These are phyloP conservation scores for Caerostris extrusa DNA, from an alignment of 1,140 invertebrate species.

Conservation along the genomic window DNA sequence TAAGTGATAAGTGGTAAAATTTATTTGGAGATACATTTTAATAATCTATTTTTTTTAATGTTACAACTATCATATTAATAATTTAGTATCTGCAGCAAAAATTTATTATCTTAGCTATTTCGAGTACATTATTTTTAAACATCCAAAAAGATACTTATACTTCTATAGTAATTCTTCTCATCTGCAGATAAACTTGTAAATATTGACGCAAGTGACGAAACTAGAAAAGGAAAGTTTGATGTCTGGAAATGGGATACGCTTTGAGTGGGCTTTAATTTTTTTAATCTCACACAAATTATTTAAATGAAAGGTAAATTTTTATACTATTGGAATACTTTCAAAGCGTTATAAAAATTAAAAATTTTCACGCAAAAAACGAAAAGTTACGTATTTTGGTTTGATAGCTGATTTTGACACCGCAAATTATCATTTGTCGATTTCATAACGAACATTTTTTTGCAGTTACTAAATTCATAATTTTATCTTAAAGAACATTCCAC, in stretches of 20 bases:
- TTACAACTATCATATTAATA: not conserved
- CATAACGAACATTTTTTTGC: too few species aligned
- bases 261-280: not conserved
- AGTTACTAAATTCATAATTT: too few species aligned
- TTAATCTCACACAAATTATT: not conserved
- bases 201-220: conserved; percentile 59
- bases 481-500: too few species aligned
- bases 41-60: not conserved
- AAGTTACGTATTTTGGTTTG: too few species aligned
- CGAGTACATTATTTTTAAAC: not conserved
- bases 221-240: conserved; percentile 19
- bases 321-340: too few species aligned
- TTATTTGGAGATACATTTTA: not conserved
- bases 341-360: too few species aligned
- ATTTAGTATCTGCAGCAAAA: not conserved
- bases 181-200: conserved; percentile 66
- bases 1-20: not conserved
- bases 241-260: conserved; percentile 9
- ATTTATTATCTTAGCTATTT: not conserved
- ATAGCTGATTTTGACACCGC: too few species aligned
- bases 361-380: too few species aligned
- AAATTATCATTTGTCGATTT: too few species aligned
- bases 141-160: not conserved
- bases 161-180: not conserved
- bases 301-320: too few species aligned